A percentile compares a stretch with the other conserved stretches of the same genome.
Evolutionary conservation across 2,888 invertebrate species (phyloP).

Genomic region (Macrosoma leucophasiata): DNA sequence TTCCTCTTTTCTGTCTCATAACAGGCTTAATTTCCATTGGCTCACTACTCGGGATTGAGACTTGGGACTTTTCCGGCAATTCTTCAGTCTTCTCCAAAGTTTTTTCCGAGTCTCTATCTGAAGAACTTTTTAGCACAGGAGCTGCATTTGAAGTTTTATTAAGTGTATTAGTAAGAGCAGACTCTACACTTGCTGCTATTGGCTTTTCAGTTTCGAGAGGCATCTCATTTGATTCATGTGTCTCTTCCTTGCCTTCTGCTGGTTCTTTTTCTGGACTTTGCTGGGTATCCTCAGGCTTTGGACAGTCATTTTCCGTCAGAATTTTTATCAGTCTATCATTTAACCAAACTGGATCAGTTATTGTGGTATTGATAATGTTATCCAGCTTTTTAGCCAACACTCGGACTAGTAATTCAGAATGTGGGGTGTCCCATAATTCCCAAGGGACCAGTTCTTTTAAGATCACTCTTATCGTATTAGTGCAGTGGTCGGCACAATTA

Average conservation of each 20-base stretch:
- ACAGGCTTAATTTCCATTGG: constrained; percentile 63
- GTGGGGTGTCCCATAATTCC: constrained; percentile 81
- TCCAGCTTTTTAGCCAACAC: constrained; percentile 77
- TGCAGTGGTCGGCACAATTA: constrained; percentile 73
- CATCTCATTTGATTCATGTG: constrained; percentile 26
- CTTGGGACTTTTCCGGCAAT: no score
- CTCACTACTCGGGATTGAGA: no score
- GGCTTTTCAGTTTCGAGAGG: constrained; percentile 32
- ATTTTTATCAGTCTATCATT: constrained; percentile 52
- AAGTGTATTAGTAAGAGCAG: no score
- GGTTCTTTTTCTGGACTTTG: constrained; percentile 7
- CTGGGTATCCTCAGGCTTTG: constrained; percentile 17
- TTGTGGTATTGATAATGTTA: constrained; percentile 57
- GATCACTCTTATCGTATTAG: constrained; percentile 74
- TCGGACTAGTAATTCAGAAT: constrained; percentile 77
- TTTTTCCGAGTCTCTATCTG: no score
- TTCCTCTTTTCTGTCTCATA: constrained; percentile 52
- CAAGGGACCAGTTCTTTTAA: constrained; percentile 79
- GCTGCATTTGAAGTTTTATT: no score
- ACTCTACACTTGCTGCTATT: no score
- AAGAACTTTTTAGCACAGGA: no score
- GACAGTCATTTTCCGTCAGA: constrained; percentile 35
- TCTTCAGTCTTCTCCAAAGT: no score
- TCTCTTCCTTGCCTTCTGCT: constrained; percentile 25
- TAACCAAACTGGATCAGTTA: constrained; percentile 71